phyloP scores from a whole-genome alignment of 2,888 invertebrate genomes.

The Herminia tarsipennalis region DNA sequence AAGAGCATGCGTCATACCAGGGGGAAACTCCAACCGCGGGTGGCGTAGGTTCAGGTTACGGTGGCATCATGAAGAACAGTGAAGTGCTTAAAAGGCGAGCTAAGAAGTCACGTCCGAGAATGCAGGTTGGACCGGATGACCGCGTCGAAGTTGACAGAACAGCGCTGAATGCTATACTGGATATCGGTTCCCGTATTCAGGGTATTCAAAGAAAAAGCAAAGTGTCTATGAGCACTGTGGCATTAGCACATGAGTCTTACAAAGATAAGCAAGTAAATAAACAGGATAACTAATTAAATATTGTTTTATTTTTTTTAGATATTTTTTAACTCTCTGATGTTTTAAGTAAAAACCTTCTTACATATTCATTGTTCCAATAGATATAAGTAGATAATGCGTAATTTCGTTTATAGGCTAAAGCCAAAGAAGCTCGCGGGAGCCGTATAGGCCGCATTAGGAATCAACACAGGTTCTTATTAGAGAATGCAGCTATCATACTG shows the following conservation, averaged over 20 bases:
- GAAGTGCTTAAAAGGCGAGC: slow-evolving; percentile 46
- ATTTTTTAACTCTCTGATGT: no score
- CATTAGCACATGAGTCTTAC: slow-evolving; percentile 74
- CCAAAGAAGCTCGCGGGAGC: slow-evolving; percentile 85
- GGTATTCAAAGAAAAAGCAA: slow-evolving; percentile 72
- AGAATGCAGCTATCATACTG: slow-evolving; percentile 86
- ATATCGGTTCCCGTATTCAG: slow-evolving; percentile 68
- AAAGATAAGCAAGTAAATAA: slow-evolving; percentile 83
- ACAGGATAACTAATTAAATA: slow-evolving; percentile 42
- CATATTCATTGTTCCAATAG: no score
- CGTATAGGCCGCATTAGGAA: slow-evolving; percentile 76
- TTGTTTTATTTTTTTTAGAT: slow-evolving; percentile 62
- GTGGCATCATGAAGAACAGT: slow-evolving; percentile 41
- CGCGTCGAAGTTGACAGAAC: slow-evolving; percentile 69
- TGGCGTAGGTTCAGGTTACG: no score
- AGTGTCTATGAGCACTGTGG: slow-evolving; percentile 74
- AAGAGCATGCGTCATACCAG: no score
- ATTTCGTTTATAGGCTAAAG: slow-evolving; percentile 81
- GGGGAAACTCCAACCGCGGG: no score
- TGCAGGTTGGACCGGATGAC: slow-evolving; percentile 36
- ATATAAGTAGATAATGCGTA: slow-evolving; percentile 12
- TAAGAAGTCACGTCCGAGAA: slow-evolving; percentile 40
- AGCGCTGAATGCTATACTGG: slow-evolving; percentile 73
- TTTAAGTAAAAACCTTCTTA: no score
- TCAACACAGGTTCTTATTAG: slow-evolving; percentile 88